These are phyloP conservation scores for Morone chrysops DNA, from an alignment of 2,113 vertebrate genomes.

Conservation along the genomic window DNA sequence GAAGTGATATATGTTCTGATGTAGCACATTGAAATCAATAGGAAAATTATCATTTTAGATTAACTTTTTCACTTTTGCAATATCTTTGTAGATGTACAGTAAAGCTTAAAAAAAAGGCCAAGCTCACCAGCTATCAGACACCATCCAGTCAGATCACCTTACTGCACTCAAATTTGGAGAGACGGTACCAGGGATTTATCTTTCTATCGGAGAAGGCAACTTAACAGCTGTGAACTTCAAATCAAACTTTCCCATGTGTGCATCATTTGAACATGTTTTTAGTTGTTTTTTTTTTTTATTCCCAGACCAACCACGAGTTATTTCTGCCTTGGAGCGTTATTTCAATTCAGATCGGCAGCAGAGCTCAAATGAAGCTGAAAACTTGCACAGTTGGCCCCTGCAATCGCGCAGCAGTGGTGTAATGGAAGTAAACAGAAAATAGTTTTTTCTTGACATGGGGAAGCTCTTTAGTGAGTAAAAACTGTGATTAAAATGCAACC, in stretches of 20 bases:
- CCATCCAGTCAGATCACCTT: neutral
- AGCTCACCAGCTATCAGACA: neutral
- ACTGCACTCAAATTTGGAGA: neutral
- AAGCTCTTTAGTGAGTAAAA: neutral
- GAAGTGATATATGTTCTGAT: neutral
- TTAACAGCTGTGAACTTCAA: neutral
- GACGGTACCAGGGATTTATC: slow-evolving; percentile 8
- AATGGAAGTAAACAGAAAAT: neutral
- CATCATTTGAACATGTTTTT: neutral
- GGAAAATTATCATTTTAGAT: neutral
- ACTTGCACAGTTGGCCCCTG: slow-evolving; percentile 17
- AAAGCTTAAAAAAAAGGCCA: neutral
- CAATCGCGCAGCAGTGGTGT: neutral
- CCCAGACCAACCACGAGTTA: slow-evolving; percentile 1
- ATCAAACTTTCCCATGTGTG: slow-evolving; percentile 8
- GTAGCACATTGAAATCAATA: slow-evolving; percentile 3
- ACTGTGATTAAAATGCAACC: neutral
- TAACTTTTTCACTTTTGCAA: neutral
- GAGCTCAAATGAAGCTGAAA: slow-evolving; percentile 37
- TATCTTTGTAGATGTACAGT: neutral
- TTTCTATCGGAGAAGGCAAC: neutral
- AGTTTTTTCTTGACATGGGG: neutral
- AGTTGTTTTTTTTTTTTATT: neutral
- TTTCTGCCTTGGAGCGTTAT: slow-evolving; percentile 35
- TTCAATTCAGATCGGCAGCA: slow-evolving; percentile 18